Conservation (phyloP, 2,113 vertebrate species). For the Synchiropus splendidus region DNA sequence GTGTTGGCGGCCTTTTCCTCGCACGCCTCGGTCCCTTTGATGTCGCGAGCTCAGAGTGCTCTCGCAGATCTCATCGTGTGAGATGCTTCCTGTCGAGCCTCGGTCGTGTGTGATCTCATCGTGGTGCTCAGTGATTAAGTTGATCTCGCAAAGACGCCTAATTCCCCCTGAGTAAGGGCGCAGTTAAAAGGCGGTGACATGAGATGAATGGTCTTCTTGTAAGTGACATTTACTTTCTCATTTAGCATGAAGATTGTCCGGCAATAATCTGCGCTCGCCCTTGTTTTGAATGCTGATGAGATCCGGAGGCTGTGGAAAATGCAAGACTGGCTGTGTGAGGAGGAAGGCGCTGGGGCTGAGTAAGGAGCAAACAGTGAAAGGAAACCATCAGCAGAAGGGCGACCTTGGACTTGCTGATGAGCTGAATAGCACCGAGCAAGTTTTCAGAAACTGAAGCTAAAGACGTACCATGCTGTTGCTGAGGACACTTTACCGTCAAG, state of each 20-base stretch:
- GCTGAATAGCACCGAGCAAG: conserved; percentile 14
- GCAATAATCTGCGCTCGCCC: conserved; percentile 5
- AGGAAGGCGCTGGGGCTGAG: conserved; percentile 40
- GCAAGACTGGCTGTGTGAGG: conserved; percentile 22
- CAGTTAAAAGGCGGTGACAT: conserved; percentile 43
- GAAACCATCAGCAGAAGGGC: conserved; percentile 38
- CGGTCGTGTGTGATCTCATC: too few species aligned
- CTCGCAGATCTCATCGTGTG: too few species aligned
- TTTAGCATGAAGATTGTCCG: conserved; percentile 37
- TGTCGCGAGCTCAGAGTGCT: too few species aligned
- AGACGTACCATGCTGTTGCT: too few species aligned
- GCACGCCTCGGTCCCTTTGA: too few species aligned
- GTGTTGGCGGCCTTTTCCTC: too few species aligned
- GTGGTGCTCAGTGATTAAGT: too few species aligned
- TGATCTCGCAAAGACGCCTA: conserved; percentile 18
- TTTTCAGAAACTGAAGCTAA: too few species aligned
- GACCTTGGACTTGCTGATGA: conserved; percentile 25
- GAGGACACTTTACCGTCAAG: too few species aligned
- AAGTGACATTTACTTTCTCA: conserved; percentile 49
- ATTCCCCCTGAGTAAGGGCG: conserved; percentile 31
- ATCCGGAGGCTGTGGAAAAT: conserved; percentile 21
- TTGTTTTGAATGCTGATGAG: conserved; percentile 48
- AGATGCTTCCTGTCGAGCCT: too few species aligned
- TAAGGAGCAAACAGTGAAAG: conserved; percentile 46
- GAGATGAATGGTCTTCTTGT: conserved; percentile 48